phyloP scores from a whole-genome alignment of 1,140 invertebrate species.

The Drosophila rufa region DNA sequence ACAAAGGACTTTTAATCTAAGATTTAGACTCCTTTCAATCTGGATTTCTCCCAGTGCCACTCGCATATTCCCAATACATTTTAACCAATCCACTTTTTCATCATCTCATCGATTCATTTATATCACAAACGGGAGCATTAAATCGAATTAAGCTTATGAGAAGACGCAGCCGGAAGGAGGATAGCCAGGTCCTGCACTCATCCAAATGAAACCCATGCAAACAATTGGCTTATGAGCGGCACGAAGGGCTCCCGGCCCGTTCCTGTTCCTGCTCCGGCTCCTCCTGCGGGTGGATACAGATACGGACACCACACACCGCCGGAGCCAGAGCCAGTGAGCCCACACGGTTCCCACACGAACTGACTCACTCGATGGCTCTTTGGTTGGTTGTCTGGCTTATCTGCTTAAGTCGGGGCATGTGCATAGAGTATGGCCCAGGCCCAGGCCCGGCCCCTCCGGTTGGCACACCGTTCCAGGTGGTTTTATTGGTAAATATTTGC shows the following conservation, averaged over 20 bases:
- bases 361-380: constrained; percentile 42
- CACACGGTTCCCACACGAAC: constrained; percentile 17
- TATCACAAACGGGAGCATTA: constrained; percentile 84
- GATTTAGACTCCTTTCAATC: too few relatives aligned
- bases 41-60: constrained; percentile 1
- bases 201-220: constrained; percentile 81
- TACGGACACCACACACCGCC: constrained; percentile 16
- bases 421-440: constrained; percentile 32
- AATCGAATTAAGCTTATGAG: constrained; percentile 85
- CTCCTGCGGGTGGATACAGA: constrained; percentile 15
- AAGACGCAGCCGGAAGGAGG: constrained; percentile 53
- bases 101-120: constrained; percentile 84
- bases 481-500: constrained; percentile 84
- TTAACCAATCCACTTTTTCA: constrained; percentile 84
- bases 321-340: constrained; percentile 13
- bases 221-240: constrained; percentile 81
- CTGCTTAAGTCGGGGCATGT: constrained; percentile 77
- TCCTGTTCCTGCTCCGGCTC: constrained; percentile 17
- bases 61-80: constrained; percentile 78
- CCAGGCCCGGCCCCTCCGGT: constrained; percentile 5
- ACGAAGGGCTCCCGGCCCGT: constrained; percentile 47
- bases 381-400: constrained; percentile 64
- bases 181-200: constrained; percentile 67
- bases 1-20: too few relatives aligned
- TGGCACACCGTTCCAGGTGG: constrained; percentile 45